phyloP scores from a whole-genome alignment of 2,113 vertebrate species.

The Budorcas taxicolor region DNA sequence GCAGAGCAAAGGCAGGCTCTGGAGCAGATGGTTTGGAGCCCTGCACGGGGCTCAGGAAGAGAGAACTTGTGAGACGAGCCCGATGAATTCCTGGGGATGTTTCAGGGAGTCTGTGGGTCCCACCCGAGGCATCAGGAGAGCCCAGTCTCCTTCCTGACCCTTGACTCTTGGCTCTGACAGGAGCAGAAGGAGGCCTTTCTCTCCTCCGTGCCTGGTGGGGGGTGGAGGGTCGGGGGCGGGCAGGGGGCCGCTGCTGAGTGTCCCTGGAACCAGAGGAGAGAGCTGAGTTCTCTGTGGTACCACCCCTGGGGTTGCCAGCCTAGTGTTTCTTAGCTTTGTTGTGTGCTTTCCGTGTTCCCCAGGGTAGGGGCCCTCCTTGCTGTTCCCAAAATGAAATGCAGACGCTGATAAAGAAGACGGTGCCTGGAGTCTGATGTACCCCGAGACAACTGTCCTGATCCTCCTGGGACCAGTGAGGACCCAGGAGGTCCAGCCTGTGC shows the following conservation, averaged over 20 bases:
- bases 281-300: background rate
- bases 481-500: background rate
- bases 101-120: background rate
- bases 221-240: background rate
- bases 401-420: background rate
- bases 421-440: background rate
- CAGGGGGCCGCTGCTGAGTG: background rate
- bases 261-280: background rate
- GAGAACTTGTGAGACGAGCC: background rate
- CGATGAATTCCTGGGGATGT: background rate
- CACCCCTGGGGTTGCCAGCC: background rate
- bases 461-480: background rate
- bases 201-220: background rate
- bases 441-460: background rate
- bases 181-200: background rate
- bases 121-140: background rate
- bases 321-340: background rate
- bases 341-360: background rate
- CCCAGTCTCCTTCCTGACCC: background rate
- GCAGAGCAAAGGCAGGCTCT: background rate
- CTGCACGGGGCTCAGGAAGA: background rate
- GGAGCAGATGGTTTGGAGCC: background rate
- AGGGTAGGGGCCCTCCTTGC: fast-evolving
- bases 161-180: background rate
- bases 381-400: background rate